Base-by-base conservation (phyloP, 2,113 vertebrate genomes). In the Gulo gulo region DNA sequence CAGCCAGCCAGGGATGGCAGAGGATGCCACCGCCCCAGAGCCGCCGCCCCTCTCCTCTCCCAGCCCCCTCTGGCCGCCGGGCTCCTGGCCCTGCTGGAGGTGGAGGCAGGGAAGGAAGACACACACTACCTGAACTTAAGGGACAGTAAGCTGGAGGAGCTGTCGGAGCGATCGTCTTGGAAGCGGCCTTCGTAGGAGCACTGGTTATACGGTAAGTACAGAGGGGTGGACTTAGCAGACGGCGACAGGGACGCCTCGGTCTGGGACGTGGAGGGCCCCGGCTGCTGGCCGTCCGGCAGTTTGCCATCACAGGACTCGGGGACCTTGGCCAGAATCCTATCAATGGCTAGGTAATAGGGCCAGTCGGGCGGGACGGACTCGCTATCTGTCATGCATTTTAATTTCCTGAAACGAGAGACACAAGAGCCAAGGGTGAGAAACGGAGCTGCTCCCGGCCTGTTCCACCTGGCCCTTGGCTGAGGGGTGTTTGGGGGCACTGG, bases 281-380 rank as follows among this genome's bases (percentile, higher is more conserved):
- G 98, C 52, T 98, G 98, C 97, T 99, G 99, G 81, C 98, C 98
- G 82, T 99, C 99, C 26, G 99, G 97, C 97, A 99, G 98, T 98
- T 98, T 99, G 98, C 99, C 98, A 83, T 99, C 99, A 20, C 98
- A 99, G 83, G 99, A 99, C 97, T 99, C 99, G 76, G 99, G 98
- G 39, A 99, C 99, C 98, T 99, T 99, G 98, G 99, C 99, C 97
- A 99, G 99, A 98, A 99, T 99, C 98, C 99, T 99, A 96, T 99
- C 99, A 97, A 99, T 99, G 97, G 99, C 97, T 98, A 99, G 99
- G 97, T 99, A 99, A 98, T 99, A 99, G 61, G 99, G 99, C 99
- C 99, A 99, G 98, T 99, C 99, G 5, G 99, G 99, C 8, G 97
- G 98, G 95, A 99, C 98, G 15, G 98, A 98, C 73, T 99, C 98